Evolutionary conservation across 2,113 vertebrate species (phyloP).

Genomic region (Raphicerus campestris): DNA sequence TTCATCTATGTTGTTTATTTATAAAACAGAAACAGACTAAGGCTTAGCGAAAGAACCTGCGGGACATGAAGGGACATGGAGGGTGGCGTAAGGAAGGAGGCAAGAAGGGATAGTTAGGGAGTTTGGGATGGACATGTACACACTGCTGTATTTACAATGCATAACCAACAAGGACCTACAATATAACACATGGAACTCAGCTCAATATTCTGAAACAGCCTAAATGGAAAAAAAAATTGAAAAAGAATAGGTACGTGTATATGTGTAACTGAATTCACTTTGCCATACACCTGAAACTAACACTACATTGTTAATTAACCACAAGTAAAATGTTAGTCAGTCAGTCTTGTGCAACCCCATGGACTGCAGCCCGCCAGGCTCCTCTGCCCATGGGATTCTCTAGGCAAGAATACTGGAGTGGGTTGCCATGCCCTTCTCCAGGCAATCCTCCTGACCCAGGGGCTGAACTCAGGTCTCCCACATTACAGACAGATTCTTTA

Average conservation of each 20-base stretch:
- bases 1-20: neutral
- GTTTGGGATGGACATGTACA: neutral
- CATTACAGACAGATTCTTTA: neutral
- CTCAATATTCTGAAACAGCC: neutral
- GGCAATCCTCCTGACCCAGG: neutral
- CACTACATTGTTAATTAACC: neutral
- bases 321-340: neutral
- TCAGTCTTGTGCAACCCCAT: neutral
- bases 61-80: neutral
- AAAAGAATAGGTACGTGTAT: neutral
- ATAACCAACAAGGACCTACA: neutral
- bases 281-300: neutral
- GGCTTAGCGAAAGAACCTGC: neutral
- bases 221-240: neutral
- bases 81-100: accelerated
- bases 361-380: neutral
- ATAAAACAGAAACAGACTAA: neutral
- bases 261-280: neutral
- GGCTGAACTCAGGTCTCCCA: neutral
- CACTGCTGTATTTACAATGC: neutral
- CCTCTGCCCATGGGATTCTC: neutral
- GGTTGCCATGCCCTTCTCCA: neutral
- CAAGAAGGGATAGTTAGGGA: neutral
- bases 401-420: neutral
- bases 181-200: neutral